Conservation (phyloP, 1,140 invertebrate species). For the Drosophila serrata region DNA sequence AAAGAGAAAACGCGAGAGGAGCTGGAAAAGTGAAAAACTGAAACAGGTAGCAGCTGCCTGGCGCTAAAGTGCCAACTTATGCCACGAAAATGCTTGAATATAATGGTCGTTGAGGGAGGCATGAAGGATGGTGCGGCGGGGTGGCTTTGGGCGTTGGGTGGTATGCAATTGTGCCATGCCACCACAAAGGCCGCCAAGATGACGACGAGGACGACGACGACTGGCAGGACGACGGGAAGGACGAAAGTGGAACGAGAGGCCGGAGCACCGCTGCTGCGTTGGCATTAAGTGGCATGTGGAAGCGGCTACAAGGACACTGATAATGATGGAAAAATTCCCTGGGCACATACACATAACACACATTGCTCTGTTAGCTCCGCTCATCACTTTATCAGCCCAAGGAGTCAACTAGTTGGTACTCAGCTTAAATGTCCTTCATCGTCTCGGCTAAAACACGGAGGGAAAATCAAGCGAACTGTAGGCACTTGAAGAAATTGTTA, state of each 20-base stretch:
- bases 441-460: conserved; percentile 17
- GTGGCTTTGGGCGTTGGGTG: conserved; percentile 18
- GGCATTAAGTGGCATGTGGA: conserved; percentile 83
- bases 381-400: conserved; percentile 36
- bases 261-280: conserved; percentile 58
- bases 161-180: conserved; percentile 64
- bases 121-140: conserved; percentile 28
- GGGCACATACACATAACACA: conserved; percentile 47
- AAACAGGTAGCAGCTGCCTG: conserved; percentile 78
- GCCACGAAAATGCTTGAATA: conserved; percentile 80
- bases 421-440: conserved; percentile 22
- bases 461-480: no score
- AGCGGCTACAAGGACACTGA: conserved; percentile 77
- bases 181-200: conserved; percentile 59
- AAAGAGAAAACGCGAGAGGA: conserved; percentile 7
- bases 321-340: conserved; percentile 82
- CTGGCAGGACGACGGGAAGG: not conserved
- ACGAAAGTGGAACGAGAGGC: conserved; percentile 68
- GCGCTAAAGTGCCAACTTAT: conserved; percentile 82
- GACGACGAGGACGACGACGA: conserved; percentile 36
- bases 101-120: conserved; percentile 69
- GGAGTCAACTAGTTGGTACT: conserved; percentile 48
- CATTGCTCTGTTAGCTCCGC: conserved; percentile 47
- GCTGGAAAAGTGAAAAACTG: conserved; percentile 49
- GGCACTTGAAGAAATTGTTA: not conserved